Conservation (phyloP, 2,113 vertebrate genomes). For the Hippolais icterina region DNA sequence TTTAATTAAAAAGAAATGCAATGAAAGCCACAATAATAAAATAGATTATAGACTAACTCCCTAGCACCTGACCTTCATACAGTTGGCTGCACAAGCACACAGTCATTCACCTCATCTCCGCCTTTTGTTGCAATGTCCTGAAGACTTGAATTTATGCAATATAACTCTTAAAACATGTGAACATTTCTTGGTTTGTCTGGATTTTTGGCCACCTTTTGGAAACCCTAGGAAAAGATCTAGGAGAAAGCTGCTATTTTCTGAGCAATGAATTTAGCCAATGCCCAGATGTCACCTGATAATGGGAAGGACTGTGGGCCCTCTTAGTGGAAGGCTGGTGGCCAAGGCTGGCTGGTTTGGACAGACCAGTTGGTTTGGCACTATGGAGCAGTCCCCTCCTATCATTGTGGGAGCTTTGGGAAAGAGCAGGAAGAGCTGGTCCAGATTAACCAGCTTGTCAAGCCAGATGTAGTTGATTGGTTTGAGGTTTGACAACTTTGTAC, state of each 20-base stretch:
- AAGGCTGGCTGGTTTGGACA: neutral
- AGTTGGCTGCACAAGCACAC: rapidly evolving
- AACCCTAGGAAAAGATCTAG: neutral
- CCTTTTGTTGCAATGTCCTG: neutral
- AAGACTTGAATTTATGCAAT: neutral
- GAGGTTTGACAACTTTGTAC: neutral
- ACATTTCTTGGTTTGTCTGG: neutral
- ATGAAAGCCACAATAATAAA: neutral
- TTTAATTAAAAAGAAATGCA: neutral
- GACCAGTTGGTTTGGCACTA: neutral
- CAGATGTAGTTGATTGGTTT: neutral
- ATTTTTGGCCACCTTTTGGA: neutral
- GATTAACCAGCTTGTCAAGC: neutral
- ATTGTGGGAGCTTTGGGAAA: neutral
- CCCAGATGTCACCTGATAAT: neutral
- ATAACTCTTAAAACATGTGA: neutral
- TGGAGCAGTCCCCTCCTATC: neutral
- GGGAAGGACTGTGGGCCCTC: neutral
- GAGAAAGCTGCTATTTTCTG: neutral
- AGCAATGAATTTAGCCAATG: neutral
- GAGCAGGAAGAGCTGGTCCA: neutral
- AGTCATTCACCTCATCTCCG: neutral
- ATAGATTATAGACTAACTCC: neutral
- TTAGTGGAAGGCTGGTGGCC: neutral
- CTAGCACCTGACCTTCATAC: neutral